Evolutionary conservation across 2,888 invertebrate species (phyloP).

Genomic region (Seira sanloemensis): DNA sequence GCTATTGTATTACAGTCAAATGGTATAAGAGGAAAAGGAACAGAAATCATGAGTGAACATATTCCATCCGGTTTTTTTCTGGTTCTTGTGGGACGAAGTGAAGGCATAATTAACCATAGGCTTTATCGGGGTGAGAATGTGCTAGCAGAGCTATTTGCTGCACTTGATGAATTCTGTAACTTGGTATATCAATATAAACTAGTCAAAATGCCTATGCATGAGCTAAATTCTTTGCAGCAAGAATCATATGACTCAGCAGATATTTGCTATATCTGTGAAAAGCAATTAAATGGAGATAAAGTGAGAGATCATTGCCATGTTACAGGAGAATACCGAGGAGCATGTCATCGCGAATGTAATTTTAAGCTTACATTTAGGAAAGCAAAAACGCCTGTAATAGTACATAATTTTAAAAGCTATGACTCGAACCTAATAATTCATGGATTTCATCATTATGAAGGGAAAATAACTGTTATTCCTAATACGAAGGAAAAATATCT

Average conservation of each 20-base stretch:
- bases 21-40: background rate
- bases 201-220: no score
- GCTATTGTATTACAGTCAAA: background rate
- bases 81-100: background rate
- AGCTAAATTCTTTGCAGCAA: no score
- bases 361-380: conserved; percentile 10
- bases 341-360: conserved; percentile 25
- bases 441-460: conserved; percentile 28
- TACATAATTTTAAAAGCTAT: conserved; percentile 35
- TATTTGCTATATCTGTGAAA: no score
- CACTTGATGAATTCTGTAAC: background rate
- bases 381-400: conserved; percentile 18
- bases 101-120: conserved; percentile 21
- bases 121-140: conserved; percentile 18
- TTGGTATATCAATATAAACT: no score
- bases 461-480: conserved; percentile 38
- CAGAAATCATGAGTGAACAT: background rate
- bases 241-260: no score
- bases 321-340: conserved; percentile 36
- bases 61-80: conserved; percentile 26
- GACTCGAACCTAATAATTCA: conserved; percentile 42
- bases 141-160: conserved; percentile 6
- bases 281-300: background rate
- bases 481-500: conserved; percentile 29
- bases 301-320: conserved; percentile 22